Base-by-base conservation (phyloP, 2,888 invertebrate species). In the Smittia aterrima region DNA sequence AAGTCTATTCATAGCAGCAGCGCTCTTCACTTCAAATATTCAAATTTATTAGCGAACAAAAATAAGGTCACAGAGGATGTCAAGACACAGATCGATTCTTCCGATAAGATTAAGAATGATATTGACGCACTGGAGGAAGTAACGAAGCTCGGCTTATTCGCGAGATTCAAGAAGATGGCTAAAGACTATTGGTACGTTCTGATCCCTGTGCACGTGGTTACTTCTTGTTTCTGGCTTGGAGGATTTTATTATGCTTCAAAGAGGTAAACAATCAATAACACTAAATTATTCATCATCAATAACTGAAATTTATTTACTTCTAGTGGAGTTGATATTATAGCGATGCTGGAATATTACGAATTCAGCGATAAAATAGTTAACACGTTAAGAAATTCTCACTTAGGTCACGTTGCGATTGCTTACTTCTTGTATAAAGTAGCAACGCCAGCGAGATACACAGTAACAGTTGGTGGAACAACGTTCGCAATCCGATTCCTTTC, bases 121-220 rank as follows among this genome's bases (percentile, higher is more conserved):
- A n/a, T 13, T 9, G 70, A 74, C 7, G 11, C 62, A 47, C 27
- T 47, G 20, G 64, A 22, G 9, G 38, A 75, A 13, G 18, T 18
- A 3, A 32, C 82, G 77, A 87, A 92, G 81, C 79, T 84, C 77
- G 86, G 90, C 0, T 80, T 96, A 1, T 89, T 94, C 79, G 88
- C 92, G 78, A 89, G 88, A 79, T 95, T 98, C 82, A 96, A 95
- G 82, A 85, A 90, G 79, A 93, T 97, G 90, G 94, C 94, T 80
- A 92, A 92, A 81, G 92, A 96, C 80, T 98, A 98, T 84, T 98
- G 98, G 94, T 96, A 98, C 83, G 92, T 98, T 74, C 84, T 97
- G 75, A 85, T 98, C 75, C 98, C 96, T 2, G 98, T 99, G 1
- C 98, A 99, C 83, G 80, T 92, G 67, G 87, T 89, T 18, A 96